A percentile compares a stretch with the other conserved stretches of the same genome.
These are phyloP conservation scores for Pseudanteris insignis DNA, from an alignment of 2,888 invertebrate genomes.

Conservation along the genomic window DNA sequence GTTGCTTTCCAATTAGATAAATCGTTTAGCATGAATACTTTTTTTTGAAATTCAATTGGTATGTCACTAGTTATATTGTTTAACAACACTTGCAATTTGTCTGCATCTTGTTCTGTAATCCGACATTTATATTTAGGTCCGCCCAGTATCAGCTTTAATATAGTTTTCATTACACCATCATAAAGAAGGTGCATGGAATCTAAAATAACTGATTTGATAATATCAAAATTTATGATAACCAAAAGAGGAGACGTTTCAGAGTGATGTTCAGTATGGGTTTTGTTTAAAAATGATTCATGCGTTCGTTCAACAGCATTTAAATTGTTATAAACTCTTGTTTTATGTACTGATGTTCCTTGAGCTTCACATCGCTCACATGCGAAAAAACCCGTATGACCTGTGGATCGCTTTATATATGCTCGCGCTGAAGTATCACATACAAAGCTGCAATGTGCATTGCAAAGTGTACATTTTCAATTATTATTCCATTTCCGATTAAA, in stretches of 20 bases:
- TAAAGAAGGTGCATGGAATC: conserved; percentile 41
- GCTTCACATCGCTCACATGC: conserved; percentile 2
- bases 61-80: conserved; percentile 7
- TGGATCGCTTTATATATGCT: conserved; percentile 3
- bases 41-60: conserved; percentile 23
- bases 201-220: conserved; percentile 22
- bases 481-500: conserved; percentile 1
- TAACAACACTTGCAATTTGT: conserved; percentile 33
- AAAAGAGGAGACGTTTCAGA: conserved; percentile 18
- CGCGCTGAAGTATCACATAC: conserved; percentile 8
- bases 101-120: conserved; percentile 3
- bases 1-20: conserved; percentile 18
- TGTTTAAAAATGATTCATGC: conserved; percentile 19
- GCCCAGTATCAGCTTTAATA: conserved; percentile 3
- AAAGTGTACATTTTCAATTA: not conserved
- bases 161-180: conserved; percentile 19
- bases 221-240: conserved; percentile 23
- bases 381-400: not conserved
- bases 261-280: conserved; percentile 25
- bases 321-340: conserved; percentile 10
- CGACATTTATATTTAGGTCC: not conserved
- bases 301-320: conserved; percentile 21
- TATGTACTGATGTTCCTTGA: not conserved
- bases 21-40: conserved; percentile 27
- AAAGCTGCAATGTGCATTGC: not conserved